Evolutionary conservation across 1,140 invertebrate genomes (phyloP).

Genomic region (Sycophaga agraensis): DNA sequence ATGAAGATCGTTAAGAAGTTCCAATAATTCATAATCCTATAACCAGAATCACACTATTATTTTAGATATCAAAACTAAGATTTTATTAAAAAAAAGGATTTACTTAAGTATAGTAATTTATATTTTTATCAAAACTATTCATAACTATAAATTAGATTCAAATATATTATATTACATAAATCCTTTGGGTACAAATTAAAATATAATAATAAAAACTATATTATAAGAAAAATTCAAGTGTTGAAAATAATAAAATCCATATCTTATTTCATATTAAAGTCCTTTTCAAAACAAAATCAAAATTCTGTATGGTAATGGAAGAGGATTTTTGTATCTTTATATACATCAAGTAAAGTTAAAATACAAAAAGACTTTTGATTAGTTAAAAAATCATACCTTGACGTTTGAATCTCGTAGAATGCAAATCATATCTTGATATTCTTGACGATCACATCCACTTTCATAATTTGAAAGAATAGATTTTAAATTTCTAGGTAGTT

Average conservation of each 20-base stretch:
- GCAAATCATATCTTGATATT: constrained; percentile 51
- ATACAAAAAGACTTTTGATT: neutral
- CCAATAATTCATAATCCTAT: constrained; percentile 62
- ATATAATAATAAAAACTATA: too few species aligned
- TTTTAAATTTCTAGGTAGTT: constrained; percentile 48
- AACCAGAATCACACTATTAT: constrained; percentile 36
- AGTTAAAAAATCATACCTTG: constrained; percentile 38
- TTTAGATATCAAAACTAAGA: neutral
- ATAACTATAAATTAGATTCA: too few species aligned
- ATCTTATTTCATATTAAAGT: too few species aligned
- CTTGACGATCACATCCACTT: constrained; percentile 35
- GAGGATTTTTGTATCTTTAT: too few species aligned
- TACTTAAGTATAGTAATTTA: too few species aligned
- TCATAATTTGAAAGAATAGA: constrained; percentile 44
- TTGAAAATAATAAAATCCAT: too few species aligned
- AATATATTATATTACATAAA: too few species aligned
- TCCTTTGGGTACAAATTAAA: too few species aligned
- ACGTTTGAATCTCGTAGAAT: constrained; percentile 48
- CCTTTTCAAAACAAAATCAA: constrained; percentile 3
- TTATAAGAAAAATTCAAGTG: too few species aligned
- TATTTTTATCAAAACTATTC: too few species aligned
- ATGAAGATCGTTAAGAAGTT: constrained; percentile 59
- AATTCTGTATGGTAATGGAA: constrained; percentile 11
- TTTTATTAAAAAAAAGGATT: too few species aligned
- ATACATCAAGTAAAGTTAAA: too few species aligned